phyloP scores from a whole-genome alignment of 2,113 vertebrate genomes.

The Shinisaurus crocodilurus region DNA sequence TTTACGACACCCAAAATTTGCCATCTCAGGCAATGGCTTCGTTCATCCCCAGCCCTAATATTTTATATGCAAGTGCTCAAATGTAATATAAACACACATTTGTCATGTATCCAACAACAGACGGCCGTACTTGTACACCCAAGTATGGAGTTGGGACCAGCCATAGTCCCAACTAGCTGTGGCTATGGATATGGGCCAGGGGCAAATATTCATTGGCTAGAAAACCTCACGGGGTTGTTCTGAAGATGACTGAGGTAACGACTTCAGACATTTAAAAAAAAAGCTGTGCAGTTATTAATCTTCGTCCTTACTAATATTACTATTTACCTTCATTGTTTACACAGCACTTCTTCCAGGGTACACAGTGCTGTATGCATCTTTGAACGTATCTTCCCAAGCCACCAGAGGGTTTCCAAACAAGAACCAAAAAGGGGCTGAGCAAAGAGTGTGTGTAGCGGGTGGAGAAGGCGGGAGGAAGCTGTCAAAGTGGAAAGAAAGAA shows the following conservation, averaged over 20 bases:
- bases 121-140: background rate
- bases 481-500: constrained; percentile 75
- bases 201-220: background rate
- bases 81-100: background rate
- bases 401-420: constrained; percentile 12
- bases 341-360: background rate
- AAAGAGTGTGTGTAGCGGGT: constrained; percentile 41
- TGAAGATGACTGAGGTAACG: too few species aligned
- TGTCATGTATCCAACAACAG: background rate
- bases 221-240: background rate
- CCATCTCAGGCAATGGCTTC: background rate
- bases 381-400: constrained; percentile 19
- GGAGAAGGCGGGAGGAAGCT: constrained; percentile 58
- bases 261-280: constrained; percentile 19
- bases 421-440: constrained; percentile 47
- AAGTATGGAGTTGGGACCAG: background rate
- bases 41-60: background rate
- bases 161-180: background rate
- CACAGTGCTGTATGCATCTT: background rate
- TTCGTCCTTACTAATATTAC: background rate
- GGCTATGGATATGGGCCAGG: background rate
- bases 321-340: background rate
- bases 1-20: background rate
- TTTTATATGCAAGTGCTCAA: background rate
- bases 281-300: background rate